These are phyloP conservation scores for Acrobasis repandana DNA, from an alignment of 2,888 invertebrate species.

Conservation along the genomic window DNA sequence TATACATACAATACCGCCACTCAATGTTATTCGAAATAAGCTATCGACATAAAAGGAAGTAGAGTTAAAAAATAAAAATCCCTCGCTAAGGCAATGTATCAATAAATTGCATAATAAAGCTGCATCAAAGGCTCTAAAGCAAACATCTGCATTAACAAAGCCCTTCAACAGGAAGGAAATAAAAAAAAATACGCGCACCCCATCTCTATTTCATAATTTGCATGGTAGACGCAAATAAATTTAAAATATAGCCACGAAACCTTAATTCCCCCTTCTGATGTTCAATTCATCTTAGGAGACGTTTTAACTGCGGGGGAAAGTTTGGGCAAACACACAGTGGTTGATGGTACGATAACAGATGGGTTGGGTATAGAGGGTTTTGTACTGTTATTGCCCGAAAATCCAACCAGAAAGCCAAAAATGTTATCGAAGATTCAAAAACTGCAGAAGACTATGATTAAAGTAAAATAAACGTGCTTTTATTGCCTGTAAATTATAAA, in stretches of 20 bases:
- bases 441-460: too few species aligned
- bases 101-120: constrained; percentile 32
- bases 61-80: background rate
- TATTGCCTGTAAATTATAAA: too few species aligned
- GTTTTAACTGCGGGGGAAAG: constrained; percentile 33
- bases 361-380: background rate
- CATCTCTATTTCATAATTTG: constrained; percentile 80
- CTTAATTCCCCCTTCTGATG: constrained; percentile 70
- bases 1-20: too few species aligned
- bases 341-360: constrained; percentile 3
- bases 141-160: constrained; percentile 70
- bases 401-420: too few species aligned
- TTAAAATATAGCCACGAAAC: constrained; percentile 75
- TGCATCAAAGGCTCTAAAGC: constrained; percentile 40
- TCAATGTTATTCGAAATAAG: too few species aligned
- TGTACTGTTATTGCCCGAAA: too few species aligned
- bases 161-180: constrained; percentile 73
- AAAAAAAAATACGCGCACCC: constrained; percentile 62
- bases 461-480: too few species aligned
- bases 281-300: constrained; percentile 60
- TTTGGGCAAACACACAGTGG: constrained; percentile 21
- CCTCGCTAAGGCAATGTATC: constrained; percentile 2
- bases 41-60: background rate
- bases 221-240: constrained; percentile 80
- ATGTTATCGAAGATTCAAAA: too few species aligned